Percentiles rank a stretch among this genome's conserved stretches.
Evolutionary conservation across 2,888 invertebrate genomes (phyloP).

Genomic region (Eilema depressum): DNA sequence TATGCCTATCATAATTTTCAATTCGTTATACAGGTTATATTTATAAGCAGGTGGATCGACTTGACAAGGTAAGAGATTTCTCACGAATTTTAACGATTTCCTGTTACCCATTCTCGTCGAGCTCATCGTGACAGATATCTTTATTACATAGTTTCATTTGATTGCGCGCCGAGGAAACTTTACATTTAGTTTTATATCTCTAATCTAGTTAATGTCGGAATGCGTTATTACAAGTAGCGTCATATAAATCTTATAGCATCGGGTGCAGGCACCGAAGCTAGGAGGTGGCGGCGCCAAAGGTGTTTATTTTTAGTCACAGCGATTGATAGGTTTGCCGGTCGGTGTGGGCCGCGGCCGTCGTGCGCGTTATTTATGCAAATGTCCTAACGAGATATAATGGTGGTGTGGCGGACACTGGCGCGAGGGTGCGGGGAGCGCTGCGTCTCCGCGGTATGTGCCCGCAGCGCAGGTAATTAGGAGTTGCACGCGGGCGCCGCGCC

Average conservation of each 20-base stretch:
- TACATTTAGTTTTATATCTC: slow-evolving; percentile 71
- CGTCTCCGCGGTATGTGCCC: slow-evolving; percentile 70
- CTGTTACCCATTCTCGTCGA: slow-evolving; percentile 78
- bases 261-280: slow-evolving; percentile 54
- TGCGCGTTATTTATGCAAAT: slow-evolving; percentile 85
- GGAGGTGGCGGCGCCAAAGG: slow-evolving; percentile 66
- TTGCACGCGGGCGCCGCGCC: slow-evolving; percentile 67
- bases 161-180: slow-evolving; percentile 69
- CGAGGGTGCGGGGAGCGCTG: slow-evolving; percentile 60
- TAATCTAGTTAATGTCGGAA: slow-evolving; percentile 75
- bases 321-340: slow-evolving; percentile 78
- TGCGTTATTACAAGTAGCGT: slow-evolving; percentile 73
- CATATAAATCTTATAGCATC: slow-evolving; percentile 60
- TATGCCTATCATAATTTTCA: slow-evolving; percentile 44
- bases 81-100: slow-evolving; percentile 85
- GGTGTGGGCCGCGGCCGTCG: slow-evolving; percentile 73
- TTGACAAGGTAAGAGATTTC: slow-evolving; percentile 68
- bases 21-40: slow-evolving; percentile 43
- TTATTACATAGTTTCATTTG: slow-evolving; percentile 78
- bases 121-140: slow-evolving; percentile 75
- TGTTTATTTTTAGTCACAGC: slow-evolving; percentile 78
- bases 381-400: slow-evolving; percentile 85
- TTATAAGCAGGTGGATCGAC: slow-evolving; percentile 57
- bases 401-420: slow-evolving; percentile 56
- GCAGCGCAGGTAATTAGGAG: slow-evolving; percentile 83